These are phyloP conservation scores for Muntiacus reevesi DNA, from an alignment of 2,113 vertebrate genomes.

Conservation along the genomic window DNA sequence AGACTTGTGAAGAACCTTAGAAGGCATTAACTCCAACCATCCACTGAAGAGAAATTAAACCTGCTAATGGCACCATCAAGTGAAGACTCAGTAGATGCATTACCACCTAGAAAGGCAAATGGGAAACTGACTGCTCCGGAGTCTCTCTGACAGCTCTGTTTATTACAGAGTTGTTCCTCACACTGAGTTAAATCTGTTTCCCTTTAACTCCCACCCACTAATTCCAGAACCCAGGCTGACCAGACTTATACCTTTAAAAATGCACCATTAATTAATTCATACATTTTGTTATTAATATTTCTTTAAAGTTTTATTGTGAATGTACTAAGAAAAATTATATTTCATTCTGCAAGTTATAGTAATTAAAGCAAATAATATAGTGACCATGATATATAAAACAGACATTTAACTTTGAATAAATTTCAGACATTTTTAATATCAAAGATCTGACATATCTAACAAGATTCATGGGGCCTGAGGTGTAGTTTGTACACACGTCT, in stretches of 20 bases:
- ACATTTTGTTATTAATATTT: slow-evolving; percentile 1
- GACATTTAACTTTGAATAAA: background rate
- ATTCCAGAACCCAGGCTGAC: background rate
- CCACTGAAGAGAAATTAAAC: background rate
- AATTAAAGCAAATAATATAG: background rate
- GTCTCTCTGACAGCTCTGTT: background rate
- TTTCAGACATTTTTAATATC: background rate
- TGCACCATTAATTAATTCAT: background rate
- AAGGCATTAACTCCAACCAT: background rate
- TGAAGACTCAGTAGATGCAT: background rate
- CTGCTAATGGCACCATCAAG: background rate
- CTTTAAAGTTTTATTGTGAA: background rate
- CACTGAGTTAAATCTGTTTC: background rate
- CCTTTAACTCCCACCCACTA: background rate
- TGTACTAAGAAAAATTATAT: background rate
- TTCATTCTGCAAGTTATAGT: background rate
- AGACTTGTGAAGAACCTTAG: slow-evolving; percentile 8
- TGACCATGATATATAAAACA: background rate
- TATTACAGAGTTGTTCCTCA: background rate
- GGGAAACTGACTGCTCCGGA: background rate
- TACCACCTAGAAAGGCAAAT: background rate
- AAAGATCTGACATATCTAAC: background rate
- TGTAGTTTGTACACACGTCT: background rate
- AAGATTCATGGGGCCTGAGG: background rate
- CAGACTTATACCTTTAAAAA: background rate